phyloP scores from a whole-genome alignment of 2,113 vertebrate genomes.

The Chitala chitala region DNA sequence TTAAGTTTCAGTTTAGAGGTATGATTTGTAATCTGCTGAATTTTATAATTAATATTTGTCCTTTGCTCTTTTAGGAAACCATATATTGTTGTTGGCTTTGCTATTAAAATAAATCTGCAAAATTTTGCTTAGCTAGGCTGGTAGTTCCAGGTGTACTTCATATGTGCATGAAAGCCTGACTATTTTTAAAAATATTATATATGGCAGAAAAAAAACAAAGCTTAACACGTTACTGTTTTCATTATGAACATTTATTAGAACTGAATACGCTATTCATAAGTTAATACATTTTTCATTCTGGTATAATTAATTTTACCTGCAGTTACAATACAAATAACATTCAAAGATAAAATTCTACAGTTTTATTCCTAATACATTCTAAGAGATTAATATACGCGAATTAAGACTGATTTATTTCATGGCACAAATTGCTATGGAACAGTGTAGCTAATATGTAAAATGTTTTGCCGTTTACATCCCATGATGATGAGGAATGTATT shows the following conservation, averaged over 20 bases:
- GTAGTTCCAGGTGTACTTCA: background rate
- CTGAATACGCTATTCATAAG: background rate
- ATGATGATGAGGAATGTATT: no score
- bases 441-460: no score
- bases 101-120: slow-evolving; percentile 5
- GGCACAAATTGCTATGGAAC: no score
- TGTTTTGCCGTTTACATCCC: no score
- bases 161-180: no score
- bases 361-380: background rate
- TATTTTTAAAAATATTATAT: no score
- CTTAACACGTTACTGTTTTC: no score
- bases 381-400: no score
- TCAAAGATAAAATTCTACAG: background rate
- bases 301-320: slow-evolving; percentile 14
- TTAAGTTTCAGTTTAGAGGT: no score
- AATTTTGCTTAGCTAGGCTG: slow-evolving; percentile 12
- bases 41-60: slow-evolving; percentile 8
- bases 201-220: no score
- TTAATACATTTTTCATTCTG: slow-evolving; percentile 9
- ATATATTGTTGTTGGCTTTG: background rate
- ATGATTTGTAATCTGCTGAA: background rate
- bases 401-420: no score
- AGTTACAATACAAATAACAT: background rate
- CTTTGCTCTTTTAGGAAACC: no score
- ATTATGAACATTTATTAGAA: background rate